Base-by-base conservation (phyloP, 2,113 vertebrate genomes). In the Onychorhynchus coronatus region DNA sequence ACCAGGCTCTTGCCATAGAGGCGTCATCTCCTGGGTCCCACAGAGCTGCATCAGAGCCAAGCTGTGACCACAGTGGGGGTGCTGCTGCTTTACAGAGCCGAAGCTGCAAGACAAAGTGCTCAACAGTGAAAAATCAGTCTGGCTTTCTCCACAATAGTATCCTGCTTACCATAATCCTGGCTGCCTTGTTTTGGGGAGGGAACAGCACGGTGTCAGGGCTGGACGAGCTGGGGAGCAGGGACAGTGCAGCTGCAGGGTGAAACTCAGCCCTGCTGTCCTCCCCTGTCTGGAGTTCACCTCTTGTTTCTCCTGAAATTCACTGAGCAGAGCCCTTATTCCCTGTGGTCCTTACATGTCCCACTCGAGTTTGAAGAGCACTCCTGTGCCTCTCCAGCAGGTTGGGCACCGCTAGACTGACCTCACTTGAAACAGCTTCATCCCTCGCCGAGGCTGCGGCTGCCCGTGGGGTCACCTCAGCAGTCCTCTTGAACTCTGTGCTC, bases 151-250 rank as follows among this genome's bases (percentile, higher is more conserved):
- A 46, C 2, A 9, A 44, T 17, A 67, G 7, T 72, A 87, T 15
- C 33, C 33, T 59, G 25, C 22, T 74, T 67, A 47, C 28, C 3
- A 2, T 46, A 47, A 88, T 78, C 22, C 41, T 67, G 39, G 12
- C 31, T 76, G 28, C n/a, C 24, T 41, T 66, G 3, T 53, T 82
- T 47, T 14, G 24, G 37, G 41, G 16, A 63, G 22, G 44, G 33
- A 8, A 47, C 20, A 65, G 24, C 27, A 31, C 1, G 2, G 11
- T 53, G 41, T 22, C 12, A 11, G 58, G 14, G 23, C 49, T 79
- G 11, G 0, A 0, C 33, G 50, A 17, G 18, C 52, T 67, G 49
- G 39, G 14, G 33, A 3, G 9, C 11, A 23, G 42, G 52, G 25
- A 41, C 35, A 56, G 12, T 62, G 46, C 41, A 78, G 78, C 31